Evolutionary conservation across 2,888 invertebrate species (phyloP).

Genomic region (Folsomia candida): DNA sequence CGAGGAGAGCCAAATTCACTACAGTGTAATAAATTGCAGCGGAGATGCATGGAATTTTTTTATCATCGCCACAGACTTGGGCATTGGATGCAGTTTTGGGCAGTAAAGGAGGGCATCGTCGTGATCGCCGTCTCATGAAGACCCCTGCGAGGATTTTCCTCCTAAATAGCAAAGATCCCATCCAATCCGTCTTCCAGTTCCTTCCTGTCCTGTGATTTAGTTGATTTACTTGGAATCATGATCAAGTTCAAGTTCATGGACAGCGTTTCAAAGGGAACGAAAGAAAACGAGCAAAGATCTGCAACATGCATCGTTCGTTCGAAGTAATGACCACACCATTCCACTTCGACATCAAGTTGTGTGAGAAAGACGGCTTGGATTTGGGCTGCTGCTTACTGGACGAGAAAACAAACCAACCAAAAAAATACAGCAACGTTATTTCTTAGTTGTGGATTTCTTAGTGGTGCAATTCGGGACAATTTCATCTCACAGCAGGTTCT

Average conservation of each 20-base stretch:
- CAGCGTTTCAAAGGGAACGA: not conserved
- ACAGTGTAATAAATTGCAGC: not conserved
- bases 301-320: not conserved
- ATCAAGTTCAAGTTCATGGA: slow-evolving; percentile 3
- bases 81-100: too few relatives aligned
- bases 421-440: too few relatives aligned
- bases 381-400: too few relatives aligned
- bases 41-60: slow-evolving; percentile 4
- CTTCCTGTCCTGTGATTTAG: not conserved
- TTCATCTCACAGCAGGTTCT: not conserved
- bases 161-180: not conserved
- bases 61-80: not conserved
- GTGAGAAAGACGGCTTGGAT: not conserved
- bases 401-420: not conserved
- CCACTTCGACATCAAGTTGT: not conserved
- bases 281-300: not conserved
- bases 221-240: slow-evolving; percentile 1
- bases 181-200: not conserved
- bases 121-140: too few relatives aligned
- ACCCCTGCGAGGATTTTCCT: too few relatives aligned
- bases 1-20: not conserved
- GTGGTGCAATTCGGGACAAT: not conserved
- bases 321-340: not conserved
- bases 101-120: too few relatives aligned
- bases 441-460: not conserved